A percentile compares a stretch with the other conserved stretches of the same genome.
These are phyloP conservation scores for Hucho hucho DNA, from an alignment of 2,113 vertebrate genomes.

Conservation along the genomic window DNA sequence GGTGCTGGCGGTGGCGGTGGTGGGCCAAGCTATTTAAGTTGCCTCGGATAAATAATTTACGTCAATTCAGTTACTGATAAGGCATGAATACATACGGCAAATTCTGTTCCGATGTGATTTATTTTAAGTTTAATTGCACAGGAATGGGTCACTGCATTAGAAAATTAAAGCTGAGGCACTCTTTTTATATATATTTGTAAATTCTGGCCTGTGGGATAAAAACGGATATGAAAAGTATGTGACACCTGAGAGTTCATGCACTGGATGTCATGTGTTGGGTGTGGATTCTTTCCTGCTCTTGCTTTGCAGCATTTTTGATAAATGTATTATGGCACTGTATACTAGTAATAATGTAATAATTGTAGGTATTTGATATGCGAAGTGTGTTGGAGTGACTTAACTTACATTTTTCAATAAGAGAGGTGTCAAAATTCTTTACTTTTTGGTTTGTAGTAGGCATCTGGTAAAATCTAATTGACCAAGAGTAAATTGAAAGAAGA, in stretches of 20 bases:
- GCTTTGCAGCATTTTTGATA: no score
- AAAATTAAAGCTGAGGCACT: slow-evolving; percentile 87
- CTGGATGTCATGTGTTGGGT: slow-evolving; percentile 52
- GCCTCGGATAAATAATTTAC: slow-evolving; percentile 80
- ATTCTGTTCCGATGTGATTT: slow-evolving; percentile 86
- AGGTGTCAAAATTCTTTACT: no score
- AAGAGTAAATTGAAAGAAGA: no score
- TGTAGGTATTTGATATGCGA: no score
- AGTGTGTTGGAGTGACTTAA: no score
- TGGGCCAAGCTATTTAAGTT: slow-evolving; percentile 69
- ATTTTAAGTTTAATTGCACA: slow-evolving; percentile 92
- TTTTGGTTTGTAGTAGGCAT: no score
- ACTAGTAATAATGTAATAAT: no score
- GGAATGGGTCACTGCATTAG: slow-evolving; percentile 87
- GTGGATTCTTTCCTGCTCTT: no score
- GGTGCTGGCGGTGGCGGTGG: slow-evolving; percentile 15
- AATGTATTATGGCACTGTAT: no score
- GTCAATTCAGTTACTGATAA: slow-evolving; percentile 87
- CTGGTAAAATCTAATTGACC: no score
- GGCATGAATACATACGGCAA: slow-evolving; percentile 84
- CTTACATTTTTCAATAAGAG: no score
- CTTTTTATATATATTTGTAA: slow-evolving; percentile 86
- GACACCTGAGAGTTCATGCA: slow-evolving; percentile 42
- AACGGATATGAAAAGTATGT: slow-evolving; percentile 43
- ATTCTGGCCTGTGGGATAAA: slow-evolving; percentile 76